Evolutionary conservation across 2,888 invertebrate genomes (phyloP), one percentile per base, ranked within the genome.

Genomic region (Caenorhabditis japonica): DNA sequence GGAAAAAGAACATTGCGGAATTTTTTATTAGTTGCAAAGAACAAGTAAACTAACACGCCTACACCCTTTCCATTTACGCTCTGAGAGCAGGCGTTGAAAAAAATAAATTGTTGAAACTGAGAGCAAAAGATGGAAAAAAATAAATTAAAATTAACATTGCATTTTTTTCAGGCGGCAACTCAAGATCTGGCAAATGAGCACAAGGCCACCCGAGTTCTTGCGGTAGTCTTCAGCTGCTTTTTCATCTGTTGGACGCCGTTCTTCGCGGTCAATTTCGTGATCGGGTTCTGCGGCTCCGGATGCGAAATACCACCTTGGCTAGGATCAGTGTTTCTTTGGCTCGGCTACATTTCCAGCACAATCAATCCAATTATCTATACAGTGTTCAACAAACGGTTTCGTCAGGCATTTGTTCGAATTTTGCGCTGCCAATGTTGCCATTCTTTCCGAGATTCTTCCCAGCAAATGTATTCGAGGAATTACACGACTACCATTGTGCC

Each of bases 301-400:
- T 77, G 79, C 41, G 52, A 61, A 10, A 44, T 82, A 12, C 85
- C 85, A 25, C 47, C 75, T n/a, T 82, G 84, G 84, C 93, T 89
- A 23, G 87, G 87, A 3, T 84, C 93, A 91, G 91, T 93, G 73
- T 94, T 93, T 64, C 92, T 94, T 47, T 95, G 95, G 95, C 90
- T 95, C 75, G 95, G 95, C 19, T 95, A 95, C 88, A 93, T 94
- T 59, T 94, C 94, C 87, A 94, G 94, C 13, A 94, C 94, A 92
- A 94, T 95, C 33, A 95, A 95, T 89, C 95, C 95, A 0, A 93
- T 95, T 85, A 95, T 95, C 90, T 95, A 95, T 88, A 95, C 95
- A 23, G 94, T 95, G 85, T 95, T 95, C 89, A 95, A 95, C 89
- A 94, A 94, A 88, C 93, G 94, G 68, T 95, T 95, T 89, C 91